A percentile compares a stretch with the other conserved stretches of the same genome.
Conservation (phyloP, 1,140 invertebrate genomes). For the Drosophila kurseongensis region DNA sequence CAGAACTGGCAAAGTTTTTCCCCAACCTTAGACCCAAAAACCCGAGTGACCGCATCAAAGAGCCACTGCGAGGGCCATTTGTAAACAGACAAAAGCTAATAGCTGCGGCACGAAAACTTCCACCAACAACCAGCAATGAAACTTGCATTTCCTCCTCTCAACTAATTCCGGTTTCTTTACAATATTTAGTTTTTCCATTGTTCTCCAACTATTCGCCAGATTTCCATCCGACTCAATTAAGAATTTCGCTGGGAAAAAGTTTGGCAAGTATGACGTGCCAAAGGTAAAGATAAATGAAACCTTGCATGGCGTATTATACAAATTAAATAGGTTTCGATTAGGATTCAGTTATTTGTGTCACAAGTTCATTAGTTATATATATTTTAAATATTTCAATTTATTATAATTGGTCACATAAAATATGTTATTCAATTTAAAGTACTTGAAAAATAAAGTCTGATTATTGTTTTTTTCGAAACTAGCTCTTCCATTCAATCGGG, state of each 20-base stretch:
- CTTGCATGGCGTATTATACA: not conserved
- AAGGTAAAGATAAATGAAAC: not conserved
- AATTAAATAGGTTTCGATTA: not conserved
- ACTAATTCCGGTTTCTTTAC: not conserved
- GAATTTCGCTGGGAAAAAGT: not conserved
- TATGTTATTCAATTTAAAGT: too few relatives aligned
- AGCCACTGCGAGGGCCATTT: conserved; percentile 49
- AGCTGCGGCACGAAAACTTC: conserved; percentile 35
- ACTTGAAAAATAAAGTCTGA: too few relatives aligned
- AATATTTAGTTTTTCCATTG: conserved; percentile 1
- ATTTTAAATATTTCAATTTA: too few relatives aligned
- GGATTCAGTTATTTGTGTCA: too few relatives aligned
- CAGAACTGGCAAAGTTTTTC: conserved; percentile 61
- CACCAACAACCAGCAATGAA: conserved; percentile 31
- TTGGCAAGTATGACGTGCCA: not conserved
- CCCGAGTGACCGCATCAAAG: conserved; percentile 72
- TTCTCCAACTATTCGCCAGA: not conserved
- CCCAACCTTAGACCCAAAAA: conserved; percentile 14
- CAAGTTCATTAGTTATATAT: too few relatives aligned
- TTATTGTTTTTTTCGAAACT: too few relatives aligned
- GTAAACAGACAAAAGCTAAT: conserved; percentile 67
- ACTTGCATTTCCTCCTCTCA: conserved; percentile 8
- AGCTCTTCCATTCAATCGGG: too few relatives aligned
- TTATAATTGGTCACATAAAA: too few relatives aligned
- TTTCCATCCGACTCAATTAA: conserved; percentile 7